Percentiles rank a stretch among this genome's conserved stretches.
Conservation (phyloP, 2,113 vertebrate species). For the Neotragus pygmaeus region DNA sequence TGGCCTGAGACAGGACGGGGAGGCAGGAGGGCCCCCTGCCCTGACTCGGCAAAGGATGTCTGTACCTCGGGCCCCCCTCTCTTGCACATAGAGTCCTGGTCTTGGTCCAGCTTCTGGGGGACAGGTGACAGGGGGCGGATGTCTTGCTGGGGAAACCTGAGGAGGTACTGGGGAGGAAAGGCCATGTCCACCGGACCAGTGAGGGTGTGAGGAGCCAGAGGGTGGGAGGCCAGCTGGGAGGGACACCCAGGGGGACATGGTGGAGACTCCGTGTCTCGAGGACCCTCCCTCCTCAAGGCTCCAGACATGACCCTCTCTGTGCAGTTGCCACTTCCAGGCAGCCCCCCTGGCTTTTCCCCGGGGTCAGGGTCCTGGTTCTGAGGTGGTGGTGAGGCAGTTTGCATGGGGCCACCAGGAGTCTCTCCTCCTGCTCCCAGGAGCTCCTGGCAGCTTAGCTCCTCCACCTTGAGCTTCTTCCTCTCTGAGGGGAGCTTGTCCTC, state of each 20-base stretch:
- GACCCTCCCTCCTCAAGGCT: background rate
- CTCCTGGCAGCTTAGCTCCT: constrained; percentile 54
- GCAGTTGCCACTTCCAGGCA: background rate
- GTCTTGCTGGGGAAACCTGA: constrained; percentile 74
- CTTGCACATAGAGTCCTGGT: background rate
- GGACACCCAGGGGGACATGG: background rate
- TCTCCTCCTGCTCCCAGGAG: background rate
- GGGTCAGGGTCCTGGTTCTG: background rate
- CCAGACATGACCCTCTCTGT: background rate
- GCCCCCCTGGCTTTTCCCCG: background rate
- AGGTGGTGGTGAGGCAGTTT: background rate
- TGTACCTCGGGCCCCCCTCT: background rate
- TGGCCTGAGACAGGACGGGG: background rate
- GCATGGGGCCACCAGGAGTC: background rate
- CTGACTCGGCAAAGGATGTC: background rate
- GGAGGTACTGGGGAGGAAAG: constrained; percentile 83
- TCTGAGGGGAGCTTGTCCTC: constrained; percentile 83
- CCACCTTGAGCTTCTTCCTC: constrained; percentile 90
- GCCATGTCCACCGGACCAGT: background rate
- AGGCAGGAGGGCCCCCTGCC: background rate
- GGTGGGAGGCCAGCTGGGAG: background rate
- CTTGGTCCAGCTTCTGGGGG: background rate
- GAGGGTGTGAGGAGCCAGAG: background rate
- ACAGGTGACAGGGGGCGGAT: background rate
- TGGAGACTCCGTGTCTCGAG: background rate